Evolutionary conservation across 2,888 invertebrate genomes (phyloP).

Genomic region (Leptinotarsa peninsularis): DNA sequence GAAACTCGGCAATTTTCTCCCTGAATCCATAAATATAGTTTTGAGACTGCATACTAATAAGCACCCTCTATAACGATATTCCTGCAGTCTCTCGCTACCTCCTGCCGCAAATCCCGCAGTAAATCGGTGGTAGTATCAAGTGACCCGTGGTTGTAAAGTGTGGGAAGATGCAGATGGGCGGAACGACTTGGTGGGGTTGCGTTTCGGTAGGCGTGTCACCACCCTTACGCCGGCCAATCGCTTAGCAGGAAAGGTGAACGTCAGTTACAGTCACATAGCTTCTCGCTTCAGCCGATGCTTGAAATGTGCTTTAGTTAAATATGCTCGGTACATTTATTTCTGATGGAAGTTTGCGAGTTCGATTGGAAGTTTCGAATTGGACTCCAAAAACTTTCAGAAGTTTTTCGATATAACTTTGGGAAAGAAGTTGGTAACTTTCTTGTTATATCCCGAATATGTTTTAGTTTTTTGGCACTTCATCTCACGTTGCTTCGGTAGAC

Average conservation of each 20-base stretch:
- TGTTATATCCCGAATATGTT: not conserved
- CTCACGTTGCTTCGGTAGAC: not conserved
- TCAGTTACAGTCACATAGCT: slow-evolving; percentile 64
- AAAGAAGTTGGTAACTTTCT: not conserved
- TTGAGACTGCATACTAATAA: slow-evolving; percentile 15
- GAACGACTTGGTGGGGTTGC: slow-evolving; percentile 62
- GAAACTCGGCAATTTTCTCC: not conserved
- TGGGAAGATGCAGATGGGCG: slow-evolving; percentile 66
- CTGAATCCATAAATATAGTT: slow-evolving; percentile 19
- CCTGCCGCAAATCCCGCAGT: slow-evolving; percentile 54
- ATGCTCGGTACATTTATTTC: slow-evolving; percentile 36
- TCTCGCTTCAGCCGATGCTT: slow-evolving; percentile 62
- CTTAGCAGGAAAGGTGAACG: slow-evolving; percentile 55
- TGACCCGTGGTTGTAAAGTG: slow-evolving; percentile 66
- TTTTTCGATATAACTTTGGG: slow-evolving; percentile 3
- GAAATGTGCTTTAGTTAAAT: slow-evolving; percentile 61
- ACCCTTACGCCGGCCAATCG: slow-evolving; percentile 36
- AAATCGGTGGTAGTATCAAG: slow-evolving; percentile 63
- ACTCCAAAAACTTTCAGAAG: slow-evolving; percentile 1
- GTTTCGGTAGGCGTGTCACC: slow-evolving; percentile 38
- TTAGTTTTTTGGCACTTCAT: not conserved
- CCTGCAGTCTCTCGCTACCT: slow-evolving; percentile 26
- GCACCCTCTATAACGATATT: slow-evolving; percentile 26
- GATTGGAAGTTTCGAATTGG: slow-evolving; percentile 21
- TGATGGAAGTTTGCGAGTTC: slow-evolving; percentile 12